Conservation (phyloP, 1,140 invertebrate genomes). For the Potamilus streckersoni region DNA sequence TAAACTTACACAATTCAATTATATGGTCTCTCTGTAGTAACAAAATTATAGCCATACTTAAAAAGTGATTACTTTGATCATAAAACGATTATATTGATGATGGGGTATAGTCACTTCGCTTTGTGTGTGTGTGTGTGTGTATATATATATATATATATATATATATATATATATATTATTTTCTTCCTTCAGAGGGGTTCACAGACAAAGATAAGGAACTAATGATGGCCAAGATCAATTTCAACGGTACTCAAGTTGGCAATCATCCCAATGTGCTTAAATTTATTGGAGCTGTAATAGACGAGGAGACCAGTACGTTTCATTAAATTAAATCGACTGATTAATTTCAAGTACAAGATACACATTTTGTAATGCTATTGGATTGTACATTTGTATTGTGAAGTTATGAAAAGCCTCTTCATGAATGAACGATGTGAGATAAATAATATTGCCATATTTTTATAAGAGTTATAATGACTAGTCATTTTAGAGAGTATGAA, state of each 20-base stretch:
- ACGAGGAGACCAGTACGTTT: slow-evolving; percentile 11
- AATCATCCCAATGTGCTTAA: slow-evolving; percentile 16
- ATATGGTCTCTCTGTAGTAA: not conserved
- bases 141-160: no score
- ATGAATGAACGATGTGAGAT: no score
- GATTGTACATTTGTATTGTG: no score
- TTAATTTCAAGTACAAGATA: no score
- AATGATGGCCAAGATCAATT: slow-evolving; percentile 39
- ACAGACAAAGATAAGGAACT: slow-evolving; percentile 16
- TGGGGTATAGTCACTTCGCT: not conserved
- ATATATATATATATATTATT: not conserved
- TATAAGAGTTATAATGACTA: no score
- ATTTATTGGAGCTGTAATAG: slow-evolving; percentile 20
- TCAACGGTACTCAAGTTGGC: slow-evolving; percentile 8
- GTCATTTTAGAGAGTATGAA: no score
- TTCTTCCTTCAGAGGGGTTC: slow-evolving; percentile 6
- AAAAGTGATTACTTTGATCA: not conserved
- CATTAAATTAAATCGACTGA: not conserved
- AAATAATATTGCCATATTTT: no score
- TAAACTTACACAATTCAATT: not conserved
- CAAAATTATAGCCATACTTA: not conserved
- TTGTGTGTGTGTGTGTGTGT: no score
- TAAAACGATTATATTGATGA: not conserved
- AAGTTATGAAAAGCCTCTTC: no score
- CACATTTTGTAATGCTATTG: no score